Conservation (phyloP, 1,140 invertebrate genomes). For the Battus philenor region DNA sequence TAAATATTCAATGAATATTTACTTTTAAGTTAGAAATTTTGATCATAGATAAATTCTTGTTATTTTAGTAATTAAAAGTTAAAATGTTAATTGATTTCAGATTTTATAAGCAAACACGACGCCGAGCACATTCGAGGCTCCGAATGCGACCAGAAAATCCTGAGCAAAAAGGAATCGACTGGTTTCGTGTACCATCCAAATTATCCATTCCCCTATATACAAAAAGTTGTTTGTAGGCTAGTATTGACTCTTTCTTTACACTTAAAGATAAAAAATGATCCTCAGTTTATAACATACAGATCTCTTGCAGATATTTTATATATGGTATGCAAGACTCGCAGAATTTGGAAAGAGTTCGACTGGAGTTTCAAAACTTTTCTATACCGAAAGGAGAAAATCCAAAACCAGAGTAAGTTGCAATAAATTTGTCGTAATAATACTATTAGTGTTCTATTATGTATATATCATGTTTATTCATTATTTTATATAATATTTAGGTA, state of each 20-base stretch:
- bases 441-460: too few relatives aligned
- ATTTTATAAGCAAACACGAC: constrained; percentile 94
- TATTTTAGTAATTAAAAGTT: too few relatives aligned
- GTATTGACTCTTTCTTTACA: constrained; percentile 21
- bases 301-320: constrained; percentile 89
- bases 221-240: constrained; percentile 93
- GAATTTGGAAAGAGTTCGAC: constrained; percentile 92
- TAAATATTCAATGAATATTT: too few relatives aligned
- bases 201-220: constrained; percentile 95
- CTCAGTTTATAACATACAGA: neutral
- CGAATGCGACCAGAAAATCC: constrained; percentile 98
- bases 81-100: too few relatives aligned
- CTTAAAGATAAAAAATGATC: too few relatives aligned
- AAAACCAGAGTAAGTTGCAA: constrained; percentile 69
- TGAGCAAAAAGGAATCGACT: constrained; percentile 93
- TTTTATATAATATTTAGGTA: too few relatives aligned
- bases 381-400: constrained; percentile 87
- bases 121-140: constrained; percentile 95
- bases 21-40: too few relatives aligned
- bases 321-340: constrained; percentile 97
- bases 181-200: constrained; percentile 96
- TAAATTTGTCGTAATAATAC: too few relatives aligned
- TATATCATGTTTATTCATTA: too few relatives aligned
- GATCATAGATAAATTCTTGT: too few relatives aligned
- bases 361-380: constrained; percentile 92